Evolutionary conservation across 2,113 vertebrate species (phyloP), one percentile per base, ranked within the genome.

Genomic region (Pseudorasbora parva): DNA sequence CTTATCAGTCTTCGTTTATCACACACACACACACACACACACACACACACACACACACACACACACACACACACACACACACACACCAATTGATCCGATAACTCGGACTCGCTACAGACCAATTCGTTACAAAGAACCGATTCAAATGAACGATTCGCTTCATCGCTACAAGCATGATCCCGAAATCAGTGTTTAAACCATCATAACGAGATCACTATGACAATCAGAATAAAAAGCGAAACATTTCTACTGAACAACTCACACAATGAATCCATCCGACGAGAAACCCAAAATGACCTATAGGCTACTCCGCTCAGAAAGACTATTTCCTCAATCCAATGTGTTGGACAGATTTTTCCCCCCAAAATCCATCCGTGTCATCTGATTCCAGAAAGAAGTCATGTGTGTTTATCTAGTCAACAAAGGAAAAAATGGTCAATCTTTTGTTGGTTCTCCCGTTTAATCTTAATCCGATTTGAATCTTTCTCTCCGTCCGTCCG

Each of bases 391-490:
- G 19, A 56, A 0, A 19, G 1, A 81, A 77, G 74, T 82, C 83
- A 54, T 87, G 82, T 30, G 37, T 69, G 71, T 86, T 85, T 87
- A 85, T 81, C 27, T 86, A 76, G 77, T 68, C 87, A 93, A 92
- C 92, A 92, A 92, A 93, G 91, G 5, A 72, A 88, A 87, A 79
- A 91, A 90, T 82, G 86, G 80, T 87, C 88, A 86, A 74, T 88
- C 88, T 91, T 92, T 91, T 90, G 90, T 91, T 87, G 88, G 64
- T 77, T 88, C 88, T 84, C 81, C 71, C 83, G 87, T 51, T 86
- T 91, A 81, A 91, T 91, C 82, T 88, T 93, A 93, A 93, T 93
- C 91, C 88, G 93, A 90, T 94, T 91, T 91, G 88, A 88, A 91
- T 89, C 82, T 90, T 57, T 80, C 85, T 87, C 59, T 27, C 47